Evolutionary conservation across 2,797 vertebrate species (phyloP), one percentile per base, ranked within the genome.

Genomic region (Mionectes olivaceus): DNA sequence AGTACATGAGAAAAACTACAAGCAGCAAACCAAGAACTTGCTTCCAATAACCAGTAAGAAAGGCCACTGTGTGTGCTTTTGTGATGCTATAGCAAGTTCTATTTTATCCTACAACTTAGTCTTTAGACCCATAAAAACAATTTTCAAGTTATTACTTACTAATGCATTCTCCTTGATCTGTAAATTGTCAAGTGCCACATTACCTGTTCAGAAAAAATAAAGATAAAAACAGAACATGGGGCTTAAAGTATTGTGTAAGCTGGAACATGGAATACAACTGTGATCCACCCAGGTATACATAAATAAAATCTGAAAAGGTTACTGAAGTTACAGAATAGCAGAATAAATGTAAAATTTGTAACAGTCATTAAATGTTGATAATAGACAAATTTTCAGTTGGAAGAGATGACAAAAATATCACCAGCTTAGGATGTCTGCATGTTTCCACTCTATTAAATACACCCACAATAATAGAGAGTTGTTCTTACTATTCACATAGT

Each of bases 91-190:
- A 68, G 27, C 28, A 28, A 69, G 18, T 11, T 64, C 10, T 17
- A 74, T 63, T 67, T 85, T 67, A 77, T 25, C 30, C 23, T 52
- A 56, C 18, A 7, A 35, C 22, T 80, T 28, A 27, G 27, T 11
- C 35, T 68, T 93, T 15, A 87, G 21, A 33, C 8, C 8, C 37
- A 46, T 13, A 33, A 77, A 74, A 68, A 7, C 3, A 28, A 25
- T 4, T 16, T 52, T 9, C 4, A 78, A 60, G 53, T 39, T 60
- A 87, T 33, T 44, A 96, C 99, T 98, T 95, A 99, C 99, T 98
- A 99, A 97, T n/a, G 99, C 99, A 90, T 99, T 99, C 97, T 99
- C 99, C 96, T 99, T 99, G 92, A 99, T 99, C 94, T 97, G 98
- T 56, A 99, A 97, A 92, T 99, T 99, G 95, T 99, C 99, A 65